Evolutionary conservation across 37 sponge, comb jelly and placozoan species (phyloP), one percentile per base, ranked within the genome.

Genomic region (Agelas oroides): DNA sequence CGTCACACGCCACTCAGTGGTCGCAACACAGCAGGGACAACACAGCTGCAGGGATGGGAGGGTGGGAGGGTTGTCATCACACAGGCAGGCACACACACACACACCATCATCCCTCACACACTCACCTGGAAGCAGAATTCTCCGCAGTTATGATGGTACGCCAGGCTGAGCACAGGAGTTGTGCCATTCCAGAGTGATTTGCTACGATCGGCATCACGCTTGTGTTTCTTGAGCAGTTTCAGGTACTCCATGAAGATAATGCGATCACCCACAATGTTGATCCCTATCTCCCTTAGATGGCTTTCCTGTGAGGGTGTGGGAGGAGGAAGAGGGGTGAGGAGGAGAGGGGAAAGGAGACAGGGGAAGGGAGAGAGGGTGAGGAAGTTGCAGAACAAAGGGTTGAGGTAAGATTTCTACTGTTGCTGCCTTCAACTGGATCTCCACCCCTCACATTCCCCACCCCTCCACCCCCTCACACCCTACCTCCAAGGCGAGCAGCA

Each of bases 161-260:
- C 95, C 61, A 76, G 78, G 52, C 66, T 88, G 34, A 68, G 71
- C 39, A 86, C 84, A 2, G 95, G 95, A 1, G 95, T 95, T 59
- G 84, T 89, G 53, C 81, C 89, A 34, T 33, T 92, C 95, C 95
- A 95, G 65, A 95, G 87, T 25, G 92, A 65, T 28, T 77, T 70
- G 75, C 90, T 85, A 25, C 95, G 72, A 53, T 95, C 95, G 6
- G 84, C 82, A 60, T 95, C 92, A 77, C 85, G 59, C 84, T 95
- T 95, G 76, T 95, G 92, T 69, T 92, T 91, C 90, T 95, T 95
- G 52, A 95, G 87, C 24, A 95, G 71, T 41, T 82, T 70, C 2
- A 95, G 92, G 80, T 86, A 91, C 59, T 91, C 90, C 87, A 91
- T 35, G 59, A 95, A 86, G 33, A 86, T 16, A 54, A 95, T 81